Percentiles rank a stretch among this genome's conserved stretches.
phyloP scores from a whole-genome alignment of 2,113 vertebrate species.

The Hystrix brachyura region DNA sequence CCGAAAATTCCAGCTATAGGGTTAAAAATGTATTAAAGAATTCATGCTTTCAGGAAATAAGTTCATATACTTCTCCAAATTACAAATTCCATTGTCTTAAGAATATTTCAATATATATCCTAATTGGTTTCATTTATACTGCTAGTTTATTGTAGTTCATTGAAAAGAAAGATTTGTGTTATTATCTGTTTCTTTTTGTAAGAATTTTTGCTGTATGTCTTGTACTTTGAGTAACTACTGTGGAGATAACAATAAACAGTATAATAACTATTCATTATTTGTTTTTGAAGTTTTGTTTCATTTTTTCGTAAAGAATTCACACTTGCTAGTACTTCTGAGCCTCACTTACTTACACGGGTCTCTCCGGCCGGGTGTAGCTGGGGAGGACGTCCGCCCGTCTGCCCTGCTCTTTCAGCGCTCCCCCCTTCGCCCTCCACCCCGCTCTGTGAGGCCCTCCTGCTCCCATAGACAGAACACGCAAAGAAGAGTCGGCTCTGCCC shows the following conservation, averaged over 20 bases:
- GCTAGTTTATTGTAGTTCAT: background rate
- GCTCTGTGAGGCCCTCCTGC: background rate
- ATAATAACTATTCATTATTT: background rate
- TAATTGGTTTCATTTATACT: background rate
- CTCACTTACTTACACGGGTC: background rate
- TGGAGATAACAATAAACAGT: background rate
- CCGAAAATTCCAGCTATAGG: background rate
- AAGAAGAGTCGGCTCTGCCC: background rate
- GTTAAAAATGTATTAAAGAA: constrained; percentile 1
- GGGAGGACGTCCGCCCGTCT: too few species aligned
- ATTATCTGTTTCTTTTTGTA: background rate
- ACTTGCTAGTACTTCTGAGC: background rate
- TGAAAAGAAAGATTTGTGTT: background rate
- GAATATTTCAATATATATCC: background rate
- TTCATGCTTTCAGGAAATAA: background rate
- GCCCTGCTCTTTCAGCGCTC: background rate
- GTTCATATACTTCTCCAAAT: background rate
- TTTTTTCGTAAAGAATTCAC: background rate
- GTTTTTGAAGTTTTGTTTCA: background rate
- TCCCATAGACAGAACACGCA: background rate
- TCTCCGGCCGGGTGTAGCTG: background rate
- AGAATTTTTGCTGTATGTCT: background rate
- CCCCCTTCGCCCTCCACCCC: background rate
- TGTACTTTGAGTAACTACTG: background rate
- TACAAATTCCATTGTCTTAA: background rate